Base-by-base conservation (phyloP, 2,797 vertebrate species). In the Myripristis jacobus region DNA sequence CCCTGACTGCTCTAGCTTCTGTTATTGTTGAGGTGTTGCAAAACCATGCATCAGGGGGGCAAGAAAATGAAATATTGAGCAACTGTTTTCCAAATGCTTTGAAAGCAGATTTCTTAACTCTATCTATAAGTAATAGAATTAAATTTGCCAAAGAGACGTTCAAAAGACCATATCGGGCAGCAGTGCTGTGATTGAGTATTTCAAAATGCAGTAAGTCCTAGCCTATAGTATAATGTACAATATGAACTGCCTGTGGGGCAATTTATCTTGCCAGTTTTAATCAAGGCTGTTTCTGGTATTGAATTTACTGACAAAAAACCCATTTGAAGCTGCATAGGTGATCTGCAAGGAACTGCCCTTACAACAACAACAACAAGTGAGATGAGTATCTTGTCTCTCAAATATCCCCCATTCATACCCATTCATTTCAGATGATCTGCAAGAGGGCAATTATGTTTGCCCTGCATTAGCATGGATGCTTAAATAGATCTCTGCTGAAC, bases 291-390 rank as follows among this genome's bases (percentile, higher is more conserved):
- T n/a, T 38, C 10, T 16, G 11, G 51, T 25, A 64, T 80, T 27
- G 25, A 53, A 15, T n/a, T 71, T 73, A 2, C 29, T 68, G 51
- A 41, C 67, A 38, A 67, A 58, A 63, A 41, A 75, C 47, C 27
- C 24, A 0, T 19, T 68, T 79, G 73, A 53, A 13, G 60, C 12
- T 46, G 41, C 24, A 21, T 41, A 50, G 19, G 59, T 66, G 58
- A 75, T 75, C 80, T 53, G 12, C 13, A 73, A 52, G 57, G 15
- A 77, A 75, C 72, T 55, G 18, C 51, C 56, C 56, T 48, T 53
- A 38, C 43, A 72, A 46, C 60, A n/a, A 29, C 60, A n/a, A 29
- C 57, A 79, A 57, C 66, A 67, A 63, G 21, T 55, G 24, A 19
- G 70, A 68, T 50, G 31, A 82, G 27, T 47, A 15, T 68, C n/a